Base-by-base conservation (phyloP, 2,888 invertebrate genomes). In the Mesoligia furuncula region DNA sequence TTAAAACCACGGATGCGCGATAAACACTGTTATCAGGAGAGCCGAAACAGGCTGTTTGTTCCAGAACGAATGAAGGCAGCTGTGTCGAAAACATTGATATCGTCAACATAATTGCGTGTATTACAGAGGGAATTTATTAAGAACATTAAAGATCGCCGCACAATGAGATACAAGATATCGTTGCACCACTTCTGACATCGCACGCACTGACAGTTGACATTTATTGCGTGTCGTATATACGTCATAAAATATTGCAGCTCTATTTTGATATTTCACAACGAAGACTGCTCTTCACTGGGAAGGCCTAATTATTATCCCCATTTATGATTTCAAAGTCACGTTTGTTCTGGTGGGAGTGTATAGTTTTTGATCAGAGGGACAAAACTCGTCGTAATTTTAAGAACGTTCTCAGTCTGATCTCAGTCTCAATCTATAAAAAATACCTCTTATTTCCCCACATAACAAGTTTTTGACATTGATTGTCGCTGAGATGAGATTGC, bases 111-210 rank as follows among this genome's bases (percentile, higher is more conserved):
- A 85, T 72, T 85, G 61, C 70, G 42, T 27, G 59, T 62, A 66
- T 70, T 76, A 70, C 61, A 73, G n/a, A 73, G 42, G 39, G 17
- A 57, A 83, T 85, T 73, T 59, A 83, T 83, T 76, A 70, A 54
- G 13, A 62, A 73, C 75, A 79, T 79, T 76, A 77, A 85, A 83
- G 85, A 77, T 77, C 83, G 72, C 54, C 70, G 39, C 54, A 73
- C 68, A 83, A 85, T 83, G 31, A 69, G 67, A 83, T 77, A 85
- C 62, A 20, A 69, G 85, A 85, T 85, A 82, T 68, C 83, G 42
- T 65, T 66, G 57, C 59, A 62, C 6, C 45, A 71, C 61, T 73
- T 73, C 59, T 77, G 83, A 74, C 74, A 75, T 51, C 42, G 13
- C 64, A 73, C n/a, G 54, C 62, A 54, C 57, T 72, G 76, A 73